A percentile compares a stretch with the other conserved stretches of the same genome.
phyloP scores from a whole-genome alignment of 2,888 invertebrate genomes.

The Dicycla oo region DNA sequence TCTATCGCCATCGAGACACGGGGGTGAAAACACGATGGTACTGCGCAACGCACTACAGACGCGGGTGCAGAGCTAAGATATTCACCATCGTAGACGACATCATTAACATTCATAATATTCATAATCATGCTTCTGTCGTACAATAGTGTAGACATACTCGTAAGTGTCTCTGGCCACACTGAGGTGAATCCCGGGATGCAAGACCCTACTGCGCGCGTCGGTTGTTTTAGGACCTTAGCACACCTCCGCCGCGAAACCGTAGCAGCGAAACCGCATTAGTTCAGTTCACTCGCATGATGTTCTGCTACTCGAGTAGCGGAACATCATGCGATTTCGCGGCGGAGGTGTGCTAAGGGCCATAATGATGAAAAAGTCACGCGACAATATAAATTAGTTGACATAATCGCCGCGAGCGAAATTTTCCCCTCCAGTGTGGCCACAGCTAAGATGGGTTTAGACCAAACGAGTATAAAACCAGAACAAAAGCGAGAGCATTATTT shows the following conservation, averaged over 20 bases:
- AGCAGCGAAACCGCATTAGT: too few species aligned
- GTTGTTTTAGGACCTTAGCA: not conserved
- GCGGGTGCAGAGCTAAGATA: constrained; percentile 21
- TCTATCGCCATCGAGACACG: constrained; percentile 29
- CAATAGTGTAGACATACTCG: not conserved
- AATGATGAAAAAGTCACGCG: not conserved
- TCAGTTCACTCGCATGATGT: too few species aligned
- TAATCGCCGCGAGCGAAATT: not conserved
- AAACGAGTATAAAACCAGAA: too few species aligned
- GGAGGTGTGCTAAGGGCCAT: too few species aligned
- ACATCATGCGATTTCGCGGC: too few species aligned
- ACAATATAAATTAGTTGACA: not conserved
- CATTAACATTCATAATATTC: constrained; percentile 8
- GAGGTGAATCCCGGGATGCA: not conserved
- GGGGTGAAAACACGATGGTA: constrained; percentile 29
- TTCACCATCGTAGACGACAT: constrained; percentile 7
- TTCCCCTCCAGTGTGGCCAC: not conserved
- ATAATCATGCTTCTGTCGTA: constrained; percentile 20
- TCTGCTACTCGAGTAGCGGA: too few species aligned
- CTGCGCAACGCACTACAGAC: constrained; percentile 36
- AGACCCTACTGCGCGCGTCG: not conserved
- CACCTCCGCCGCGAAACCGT: too few species aligned
- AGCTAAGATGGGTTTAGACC: not conserved
- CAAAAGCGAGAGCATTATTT: too few species aligned
- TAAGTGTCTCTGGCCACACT: not conserved